Base-by-base conservation (phyloP, 2,113 vertebrate species). In the Sinocyclocheilus anophthalmus region DNA sequence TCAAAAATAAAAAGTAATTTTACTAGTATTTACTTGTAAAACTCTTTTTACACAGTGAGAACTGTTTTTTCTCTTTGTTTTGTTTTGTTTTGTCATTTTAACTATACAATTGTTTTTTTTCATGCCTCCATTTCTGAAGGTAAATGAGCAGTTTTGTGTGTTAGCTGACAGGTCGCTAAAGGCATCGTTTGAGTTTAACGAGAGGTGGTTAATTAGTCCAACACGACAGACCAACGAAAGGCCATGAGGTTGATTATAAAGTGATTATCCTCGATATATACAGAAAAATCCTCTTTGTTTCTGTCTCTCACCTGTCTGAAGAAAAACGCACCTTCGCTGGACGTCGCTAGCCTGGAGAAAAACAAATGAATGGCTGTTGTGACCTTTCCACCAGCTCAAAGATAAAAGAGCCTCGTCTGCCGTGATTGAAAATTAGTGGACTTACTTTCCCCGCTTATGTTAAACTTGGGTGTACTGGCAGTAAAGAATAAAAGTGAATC, bases 401-500 rank as follows among this genome's bases (percentile, higher is more conserved):
- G 16, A 85, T 59, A 42, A 85, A 87, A 77, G 72, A 89, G 77
- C 87, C n/a, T 72, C 90, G 85, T 65, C 30, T 45, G 80, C 80
- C 76, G 75, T 83, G 39, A 88, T 63, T 79, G 84, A 87, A 90
- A 90, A 92, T 92, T 89, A 90, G 92, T 93, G 83, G 82, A 90
- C 85, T 79, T 59, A 33, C 65, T 77, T 87, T 89, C 8, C 90
- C 84, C 86, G 69, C 87, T 88, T 89, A 92, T 84, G 57, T 88
- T 86, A 89, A 91, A 88, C 93, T 87, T 90, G 93, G 93, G 91
- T 91, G 90, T 86, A 91, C 87, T 90, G 89, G 88, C 92, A 78
- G 87, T 89, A 88, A 89, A 91, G 89, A 91, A 90, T 92, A 86
- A 90, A 94, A 92, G 87, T 87, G 86, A 93, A 92, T 93, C 90